Base-by-base conservation (phyloP, 2,113 vertebrate species). In the Rana temporaria region DNA sequence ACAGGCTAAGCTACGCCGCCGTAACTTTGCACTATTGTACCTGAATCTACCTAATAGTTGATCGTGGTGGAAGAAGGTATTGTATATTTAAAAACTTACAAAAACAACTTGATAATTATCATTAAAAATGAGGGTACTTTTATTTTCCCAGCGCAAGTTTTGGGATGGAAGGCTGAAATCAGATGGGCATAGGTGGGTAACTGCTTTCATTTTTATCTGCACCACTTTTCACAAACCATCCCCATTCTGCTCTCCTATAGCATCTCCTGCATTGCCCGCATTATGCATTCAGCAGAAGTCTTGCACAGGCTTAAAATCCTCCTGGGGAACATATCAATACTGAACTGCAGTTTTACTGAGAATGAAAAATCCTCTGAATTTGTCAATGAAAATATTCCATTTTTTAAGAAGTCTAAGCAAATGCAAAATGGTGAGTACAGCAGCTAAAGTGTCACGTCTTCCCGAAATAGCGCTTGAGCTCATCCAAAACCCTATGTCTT, bases 351-450 rank as follows among this genome's bases (percentile, higher is more conserved):
- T 64, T 26, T 53, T 48, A n/a, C 42, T 4, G 22, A 63, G 20
- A 64, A 16, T 76, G 34, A 76, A 76, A 48, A 76, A 64, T 20
- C 73, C 19, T 63, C 59, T 26, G 74, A 76, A 38, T 74, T 60
- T 4, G 55, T 74, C 71, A 74, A 74, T 74, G 55, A 74, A 74
- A 74, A 74, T 62, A 48, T 76, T 76, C 32, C 14, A 75, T 75
- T 75, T 75, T 76, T 64, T 76, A 26, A 63, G 38, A 60, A 60
- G 19, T 42, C 19, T 32, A 38, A 56, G 15, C 42, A 75, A 75
- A 75, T 75, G 56, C 20, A 42, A 42, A 62, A 75, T 19, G n/a
- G 32, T 16, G 19, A n/a, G 57, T 6, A 18, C 6, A 22, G 56
- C 30, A n/a, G 57, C n/a, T 42, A 56, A 75, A 75, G 56, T 42